Evolutionary conservation across 2,113 vertebrate genomes (phyloP), one percentile per base, ranked within the genome.

Genomic region (Seriola quinqueradiata): DNA sequence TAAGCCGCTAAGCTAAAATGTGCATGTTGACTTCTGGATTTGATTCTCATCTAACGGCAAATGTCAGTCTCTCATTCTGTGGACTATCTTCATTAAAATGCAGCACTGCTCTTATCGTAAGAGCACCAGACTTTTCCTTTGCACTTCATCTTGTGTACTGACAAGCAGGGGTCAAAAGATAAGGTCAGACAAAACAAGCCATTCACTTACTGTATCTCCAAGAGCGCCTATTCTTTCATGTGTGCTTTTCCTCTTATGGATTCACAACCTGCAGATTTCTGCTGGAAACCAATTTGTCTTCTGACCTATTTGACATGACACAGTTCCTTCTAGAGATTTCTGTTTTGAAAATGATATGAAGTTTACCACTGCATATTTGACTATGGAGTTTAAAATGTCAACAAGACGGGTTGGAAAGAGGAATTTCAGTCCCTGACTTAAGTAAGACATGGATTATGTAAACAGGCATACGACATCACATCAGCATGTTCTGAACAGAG

Each of bases 341-440:
- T 16, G 12, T 34, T 57, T 54, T 55, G 6, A 55, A 65, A 50
- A 57, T 63, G 1, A 54, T 21, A 46, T 12, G 12, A 76, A 76
- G 32, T 70, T 79, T 59, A 52, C 32, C 28, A 36, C 68, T 73
- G 36, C 13, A 64, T 16, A 50, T 70, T 32, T n/a, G 1, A 28
- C 17, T 75, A 12, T 1, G 0, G 17, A 48, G 34, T 73, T 68
- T 1, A n/a, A 72, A 69, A 73, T 42, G 34, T 42, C 40, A 42
- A 42, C 5, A 10, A 36, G 48, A 38, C 4, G 28, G 28, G 28
- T 28, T 28, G 2, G 28, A 66, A 54, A 6, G 25, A 79, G 32
- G 23, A 55, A 46, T 50, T 61, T 63, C 25, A 32, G 46, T 28
- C 11, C 6, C 16, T 58, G 46, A 74, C 11, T 25, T 44, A 34